phyloP scores from a whole-genome alignment of 2,888 invertebrate species.

The Tromatobia lineatoria region DNA sequence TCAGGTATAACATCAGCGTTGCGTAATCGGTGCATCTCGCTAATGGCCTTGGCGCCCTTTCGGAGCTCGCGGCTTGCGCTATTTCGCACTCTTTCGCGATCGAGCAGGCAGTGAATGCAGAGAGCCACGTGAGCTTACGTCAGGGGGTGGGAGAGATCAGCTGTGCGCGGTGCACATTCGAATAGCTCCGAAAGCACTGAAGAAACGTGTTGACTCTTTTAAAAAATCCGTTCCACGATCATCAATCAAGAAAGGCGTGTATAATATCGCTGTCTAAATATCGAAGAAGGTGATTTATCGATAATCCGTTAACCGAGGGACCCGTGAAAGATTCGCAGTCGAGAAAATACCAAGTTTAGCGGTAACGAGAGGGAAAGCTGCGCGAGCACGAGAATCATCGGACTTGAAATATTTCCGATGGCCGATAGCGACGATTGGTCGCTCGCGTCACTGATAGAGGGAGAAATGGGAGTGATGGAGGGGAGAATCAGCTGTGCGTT shows the following conservation, averaged over 20 bases:
- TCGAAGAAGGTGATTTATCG: too few species aligned
- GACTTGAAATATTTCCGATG: conserved; percentile 22
- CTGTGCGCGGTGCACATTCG: conserved; percentile 67
- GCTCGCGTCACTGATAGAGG: conserved; percentile 3
- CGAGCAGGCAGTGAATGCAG: conserved; percentile 29
- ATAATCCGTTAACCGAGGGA: too few species aligned
- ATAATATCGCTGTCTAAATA: neutral
- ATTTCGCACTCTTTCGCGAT: conserved; percentile 20
- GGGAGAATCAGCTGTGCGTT: conserved; percentile 63
- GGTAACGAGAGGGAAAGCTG: conserved; percentile 2
- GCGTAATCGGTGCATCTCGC: conserved; percentile 56
- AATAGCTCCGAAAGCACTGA: neutral
- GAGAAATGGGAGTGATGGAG: conserved; percentile 33
- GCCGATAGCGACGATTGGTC: conserved; percentile 7
- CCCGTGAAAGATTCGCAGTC: neutral
- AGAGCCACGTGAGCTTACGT: conserved; percentile 1
- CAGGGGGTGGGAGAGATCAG: conserved; percentile 69
- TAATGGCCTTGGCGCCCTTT: conserved; percentile 52
- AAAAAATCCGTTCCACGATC: neutral
- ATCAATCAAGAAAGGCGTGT: neutral
- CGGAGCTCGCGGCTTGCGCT: conserved; percentile 15
- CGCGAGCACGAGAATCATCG: neutral
- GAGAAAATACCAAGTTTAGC: neutral
- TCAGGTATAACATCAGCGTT: conserved; percentile 37
- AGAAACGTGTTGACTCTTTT: neutral